These are phyloP conservation scores for Echiichthys vipera DNA, from an alignment of 2,797 vertebrate species.

Conservation along the genomic window DNA sequence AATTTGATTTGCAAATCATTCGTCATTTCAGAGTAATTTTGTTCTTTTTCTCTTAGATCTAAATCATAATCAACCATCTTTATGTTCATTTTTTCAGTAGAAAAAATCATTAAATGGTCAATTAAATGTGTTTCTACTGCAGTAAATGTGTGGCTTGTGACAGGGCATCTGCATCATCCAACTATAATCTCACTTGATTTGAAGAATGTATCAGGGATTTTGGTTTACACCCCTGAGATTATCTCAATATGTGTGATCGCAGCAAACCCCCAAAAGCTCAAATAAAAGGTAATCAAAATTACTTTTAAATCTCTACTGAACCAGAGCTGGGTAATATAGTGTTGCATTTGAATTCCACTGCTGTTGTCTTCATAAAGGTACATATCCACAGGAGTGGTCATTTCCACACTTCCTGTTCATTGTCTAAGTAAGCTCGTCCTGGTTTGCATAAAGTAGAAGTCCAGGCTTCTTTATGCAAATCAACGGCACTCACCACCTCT, in stretches of 20 bases:
- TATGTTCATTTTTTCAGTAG: not conserved
- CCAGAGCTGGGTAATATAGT: not conserved
- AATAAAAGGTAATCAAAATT: not conserved
- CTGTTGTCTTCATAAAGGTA: not conserved
- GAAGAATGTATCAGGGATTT: not conserved
- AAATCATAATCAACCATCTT: not conserved
- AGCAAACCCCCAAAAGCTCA: not conserved
- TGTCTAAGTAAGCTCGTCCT: too few relatives aligned
- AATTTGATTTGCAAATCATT: not conserved
- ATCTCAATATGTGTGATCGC: not conserved
- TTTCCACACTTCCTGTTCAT: too few relatives aligned
- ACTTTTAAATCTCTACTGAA: not conserved
- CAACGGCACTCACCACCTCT: too few relatives aligned
- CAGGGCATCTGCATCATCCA: not conserved
- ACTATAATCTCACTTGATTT: not conserved
- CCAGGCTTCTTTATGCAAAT: too few relatives aligned
- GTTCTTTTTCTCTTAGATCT: not conserved
- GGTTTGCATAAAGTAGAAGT: too few relatives aligned
- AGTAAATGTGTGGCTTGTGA: not conserved
- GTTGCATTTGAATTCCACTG: not conserved
- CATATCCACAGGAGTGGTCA: too few relatives aligned
- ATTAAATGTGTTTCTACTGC: not conserved
- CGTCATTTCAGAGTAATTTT: not conserved
- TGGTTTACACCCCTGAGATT: not conserved
- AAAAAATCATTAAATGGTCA: not conserved